Conservation (phyloP, 2,888 invertebrate genomes). For the Germaria angustata region DNA sequence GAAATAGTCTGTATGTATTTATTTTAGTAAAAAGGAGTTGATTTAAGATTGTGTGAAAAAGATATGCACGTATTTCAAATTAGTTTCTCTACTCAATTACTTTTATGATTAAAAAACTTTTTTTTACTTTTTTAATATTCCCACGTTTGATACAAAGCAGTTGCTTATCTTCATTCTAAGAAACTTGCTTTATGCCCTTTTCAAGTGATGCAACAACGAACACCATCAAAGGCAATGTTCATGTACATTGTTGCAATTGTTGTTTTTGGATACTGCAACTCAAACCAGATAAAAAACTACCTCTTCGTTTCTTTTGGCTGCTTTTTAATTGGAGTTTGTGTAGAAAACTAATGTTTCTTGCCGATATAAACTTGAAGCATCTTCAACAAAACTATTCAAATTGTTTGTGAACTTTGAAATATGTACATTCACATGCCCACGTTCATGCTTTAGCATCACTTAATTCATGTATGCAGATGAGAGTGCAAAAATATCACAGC, state of each 20-base stretch:
- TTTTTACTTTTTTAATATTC: conserved; percentile 17
- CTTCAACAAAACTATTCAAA: conserved; percentile 23
- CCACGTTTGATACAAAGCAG: conserved; percentile 12
- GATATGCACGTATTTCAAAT: conserved; percentile 62
- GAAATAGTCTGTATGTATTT: not conserved
- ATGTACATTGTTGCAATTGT: not conserved
- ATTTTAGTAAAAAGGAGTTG: conserved; percentile 28
- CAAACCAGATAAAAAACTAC: not conserved
- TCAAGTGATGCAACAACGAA: not conserved
- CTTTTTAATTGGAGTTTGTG: not conserved
- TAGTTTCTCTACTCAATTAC: conserved; percentile 44
- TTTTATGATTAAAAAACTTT: conserved; percentile 14
- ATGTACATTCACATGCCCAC: conserved; percentile 46
- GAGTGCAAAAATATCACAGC: not conserved
- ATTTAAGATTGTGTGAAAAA: conserved; percentile 64
- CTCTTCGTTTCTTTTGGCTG: conserved; percentile 1
- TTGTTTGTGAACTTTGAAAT: conserved; percentile 49
- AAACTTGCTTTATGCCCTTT: conserved; percentile 48
- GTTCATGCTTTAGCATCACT: conserved; percentile 4
- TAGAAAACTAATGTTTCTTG: not conserved
- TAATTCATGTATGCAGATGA: not conserved
- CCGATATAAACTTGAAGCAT: conserved; percentile 15
- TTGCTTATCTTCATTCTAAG: conserved; percentile 21
- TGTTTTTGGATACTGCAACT: not conserved
- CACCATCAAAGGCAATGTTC: conserved; percentile 4